Evolutionary conservation across 1,140 invertebrate species (phyloP).

Genomic region (Brachionus sp.): DNA sequence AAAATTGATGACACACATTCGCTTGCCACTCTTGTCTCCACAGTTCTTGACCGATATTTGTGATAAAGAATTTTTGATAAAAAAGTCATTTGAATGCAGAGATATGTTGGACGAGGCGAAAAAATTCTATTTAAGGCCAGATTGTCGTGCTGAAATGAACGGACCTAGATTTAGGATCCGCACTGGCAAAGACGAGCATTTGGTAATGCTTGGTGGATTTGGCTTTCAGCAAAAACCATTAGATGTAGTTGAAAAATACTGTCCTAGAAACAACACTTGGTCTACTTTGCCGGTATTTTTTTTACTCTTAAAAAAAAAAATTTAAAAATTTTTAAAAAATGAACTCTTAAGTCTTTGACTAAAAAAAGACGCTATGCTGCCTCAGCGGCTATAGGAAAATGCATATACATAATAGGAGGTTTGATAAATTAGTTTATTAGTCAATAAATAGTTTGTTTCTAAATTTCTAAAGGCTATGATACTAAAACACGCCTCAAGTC

Average conservation of each 20-base stretch:
- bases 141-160: slow-evolving; percentile 71
- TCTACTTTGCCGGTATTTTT: slow-evolving; percentile 50
- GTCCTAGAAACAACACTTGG: slow-evolving; percentile 54
- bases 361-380: slow-evolving; percentile 55
- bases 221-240: slow-evolving; percentile 92
- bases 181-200: slow-evolving; percentile 81
- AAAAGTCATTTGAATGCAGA: slow-evolving; percentile 89
- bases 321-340: neutral
- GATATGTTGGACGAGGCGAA: slow-evolving; percentile 97
- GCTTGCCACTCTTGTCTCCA: slow-evolving; percentile 81
- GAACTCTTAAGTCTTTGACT: slow-evolving; percentile 50
- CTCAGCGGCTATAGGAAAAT: slow-evolving; percentile 63
- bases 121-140: slow-evolving; percentile 80
- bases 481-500: slow-evolving; percentile 31
- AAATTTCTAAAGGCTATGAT: slow-evolving; percentile 23
- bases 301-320: neutral
- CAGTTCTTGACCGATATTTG: slow-evolving; percentile 97
- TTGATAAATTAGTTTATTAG: slow-evolving; percentile 45
- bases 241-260: slow-evolving; percentile 55
- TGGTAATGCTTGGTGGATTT: slow-evolving; percentile 87
- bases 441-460: neutral
- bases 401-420: slow-evolving; percentile 56
- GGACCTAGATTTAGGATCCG: neutral
- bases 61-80: slow-evolving; percentile 85
- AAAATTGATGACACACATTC: slow-evolving; percentile 89